These are phyloP conservation scores for Coregonus ussuriensis DNA, from an alignment of 2,797 vertebrate genomes.

Conservation along the genomic window DNA sequence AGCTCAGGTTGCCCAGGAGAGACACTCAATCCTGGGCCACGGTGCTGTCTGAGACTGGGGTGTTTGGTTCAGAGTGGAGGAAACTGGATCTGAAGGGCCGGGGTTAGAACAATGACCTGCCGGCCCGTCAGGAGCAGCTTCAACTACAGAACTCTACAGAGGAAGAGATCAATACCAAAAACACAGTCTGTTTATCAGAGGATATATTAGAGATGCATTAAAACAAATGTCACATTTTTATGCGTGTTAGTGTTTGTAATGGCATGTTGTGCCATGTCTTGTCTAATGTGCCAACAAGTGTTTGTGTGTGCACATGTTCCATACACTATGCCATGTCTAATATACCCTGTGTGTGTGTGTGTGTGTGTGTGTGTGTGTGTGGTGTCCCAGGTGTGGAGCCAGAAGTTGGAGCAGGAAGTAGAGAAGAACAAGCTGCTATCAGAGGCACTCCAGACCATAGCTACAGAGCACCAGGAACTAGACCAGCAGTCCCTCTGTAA, in stretches of 20 bases:
- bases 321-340: neutral
- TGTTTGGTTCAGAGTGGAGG: conserved; percentile 67
- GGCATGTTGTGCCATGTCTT: neutral
- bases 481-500: conserved; percentile 82
- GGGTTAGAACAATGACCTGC: conserved; percentile 56
- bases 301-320: neutral
- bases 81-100: conserved; percentile 61
- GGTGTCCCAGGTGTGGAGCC: conserved; percentile 83
- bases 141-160: conserved; percentile 24
- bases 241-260: neutral
- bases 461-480: conserved; percentile 85
- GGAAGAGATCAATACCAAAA: conserved; percentile 17
- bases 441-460: conserved; percentile 86
- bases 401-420: conserved; percentile 89
- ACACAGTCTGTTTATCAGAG: neutral
- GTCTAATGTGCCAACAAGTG: neutral
- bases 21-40: conserved; percentile 62
- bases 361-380: conserved; percentile 3
- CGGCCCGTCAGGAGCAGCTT: conserved; percentile 28
- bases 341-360: neutral
- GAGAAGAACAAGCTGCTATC: conserved; percentile 92
- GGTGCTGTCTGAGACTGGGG: conserved; percentile 54
- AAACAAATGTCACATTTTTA: neutral
- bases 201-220: neutral
- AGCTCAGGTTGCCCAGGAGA: conserved; percentile 65